These are phyloP conservation scores for Osmoderma eremita DNA, from an alignment of 2,888 invertebrate species.

Conservation along the genomic window DNA sequence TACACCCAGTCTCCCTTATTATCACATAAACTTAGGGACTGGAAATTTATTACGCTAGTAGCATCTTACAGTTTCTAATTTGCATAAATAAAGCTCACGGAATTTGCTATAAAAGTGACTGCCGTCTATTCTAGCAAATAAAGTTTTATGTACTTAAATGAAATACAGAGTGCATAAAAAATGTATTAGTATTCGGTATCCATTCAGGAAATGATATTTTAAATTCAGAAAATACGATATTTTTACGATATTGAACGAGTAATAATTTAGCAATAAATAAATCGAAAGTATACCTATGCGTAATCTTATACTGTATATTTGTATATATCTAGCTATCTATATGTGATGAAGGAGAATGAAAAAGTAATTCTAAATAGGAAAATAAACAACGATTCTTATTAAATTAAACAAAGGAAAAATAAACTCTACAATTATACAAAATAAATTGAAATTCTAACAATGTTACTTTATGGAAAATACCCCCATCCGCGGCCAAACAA, in stretches of 20 bases:
- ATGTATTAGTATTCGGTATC: conserved; percentile 8
- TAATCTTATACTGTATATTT: no score
- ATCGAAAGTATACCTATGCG: no score
- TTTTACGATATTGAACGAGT: conserved; percentile 1
- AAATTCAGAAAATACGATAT: not conserved
- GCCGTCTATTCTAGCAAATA: conserved; percentile 1
- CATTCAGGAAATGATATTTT: no score
- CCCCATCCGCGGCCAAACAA: no score
- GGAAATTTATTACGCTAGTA: conserved; percentile 14
- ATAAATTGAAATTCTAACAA: no score
- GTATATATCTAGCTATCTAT: no score
- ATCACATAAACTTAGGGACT: conserved; percentile 7
- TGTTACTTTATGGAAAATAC: no score
- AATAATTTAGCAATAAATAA: conserved; percentile 9
- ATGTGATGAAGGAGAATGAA: no score
- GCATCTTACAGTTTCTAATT: conserved; percentile 29
- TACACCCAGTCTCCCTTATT: conserved; percentile 12
- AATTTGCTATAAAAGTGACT: conserved; percentile 3
- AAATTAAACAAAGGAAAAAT: no score
- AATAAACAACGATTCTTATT: no score
- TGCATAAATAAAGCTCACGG: conserved; percentile 23
- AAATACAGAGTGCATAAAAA: conserved; percentile 25
- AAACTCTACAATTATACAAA: no score
- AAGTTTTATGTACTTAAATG: conserved; percentile 13
- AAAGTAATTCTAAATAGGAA: no score